A percentile compares a stretch with the other conserved stretches of the same genome.
phyloP scores from a whole-genome alignment of 2,113 vertebrate species.

The Condylura cristata region DNA sequence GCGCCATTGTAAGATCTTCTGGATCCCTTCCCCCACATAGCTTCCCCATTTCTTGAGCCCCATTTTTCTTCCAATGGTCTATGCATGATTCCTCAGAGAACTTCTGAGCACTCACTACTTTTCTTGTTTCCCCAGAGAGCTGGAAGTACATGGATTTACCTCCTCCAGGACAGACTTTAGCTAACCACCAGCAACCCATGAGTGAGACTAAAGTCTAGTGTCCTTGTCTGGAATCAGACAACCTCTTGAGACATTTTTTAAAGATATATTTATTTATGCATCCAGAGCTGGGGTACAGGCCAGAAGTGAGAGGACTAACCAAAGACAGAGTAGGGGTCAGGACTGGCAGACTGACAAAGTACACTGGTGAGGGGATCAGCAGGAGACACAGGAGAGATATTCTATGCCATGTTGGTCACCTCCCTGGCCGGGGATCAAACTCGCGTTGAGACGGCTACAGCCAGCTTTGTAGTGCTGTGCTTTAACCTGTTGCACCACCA shows the following conservation, averaged over 20 bases:
- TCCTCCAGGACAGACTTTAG: background rate
- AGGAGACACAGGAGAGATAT: no score
- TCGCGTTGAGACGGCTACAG: no score
- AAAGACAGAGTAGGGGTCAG: no score
- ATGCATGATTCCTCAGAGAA: background rate
- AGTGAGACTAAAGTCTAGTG: background rate
- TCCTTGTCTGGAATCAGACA: background rate
- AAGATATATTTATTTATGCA: no score
- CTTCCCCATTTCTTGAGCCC: background rate
- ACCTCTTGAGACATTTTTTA: background rate
- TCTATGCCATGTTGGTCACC: no score
- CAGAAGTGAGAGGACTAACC: no score
- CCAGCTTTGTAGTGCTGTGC: no score
- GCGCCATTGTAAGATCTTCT: background rate
- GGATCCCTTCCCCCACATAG: background rate
- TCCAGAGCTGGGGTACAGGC: no score
- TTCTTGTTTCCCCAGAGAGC: background rate
- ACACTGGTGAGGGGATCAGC: no score
- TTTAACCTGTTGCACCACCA: no score
- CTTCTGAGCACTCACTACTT: background rate
- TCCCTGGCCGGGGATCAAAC: no score
- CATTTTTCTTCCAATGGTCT: background rate
- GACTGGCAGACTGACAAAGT: no score
- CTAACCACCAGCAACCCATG: background rate
- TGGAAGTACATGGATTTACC: background rate